Evolutionary conservation across 2,888 invertebrate genomes (phyloP).

Genomic region (Hartigia nigra): DNA sequence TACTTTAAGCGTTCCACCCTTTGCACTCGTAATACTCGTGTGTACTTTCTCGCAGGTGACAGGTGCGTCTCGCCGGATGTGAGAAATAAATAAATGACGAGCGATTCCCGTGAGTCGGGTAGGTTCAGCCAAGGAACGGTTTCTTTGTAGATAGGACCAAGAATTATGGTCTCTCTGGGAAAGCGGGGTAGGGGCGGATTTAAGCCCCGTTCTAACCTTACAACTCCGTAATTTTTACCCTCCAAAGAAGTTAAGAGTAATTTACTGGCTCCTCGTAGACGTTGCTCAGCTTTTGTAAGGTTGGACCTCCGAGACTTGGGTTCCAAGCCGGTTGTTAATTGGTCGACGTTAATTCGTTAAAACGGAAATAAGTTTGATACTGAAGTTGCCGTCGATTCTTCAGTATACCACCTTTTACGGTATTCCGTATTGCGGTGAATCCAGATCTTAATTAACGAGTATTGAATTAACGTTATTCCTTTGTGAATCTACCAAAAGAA

Average conservation of each 20-base stretch:
- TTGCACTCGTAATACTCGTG: not conserved
- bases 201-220: constrained; percentile 53
- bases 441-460: constrained; percentile 9
- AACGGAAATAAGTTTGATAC: not conserved
- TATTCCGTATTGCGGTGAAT: constrained; percentile 3
- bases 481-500: not conserved
- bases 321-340: not conserved
- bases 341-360: not conserved
- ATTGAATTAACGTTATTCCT: not conserved
- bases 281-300: constrained; percentile 38
- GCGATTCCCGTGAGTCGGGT: constrained; percentile 48
- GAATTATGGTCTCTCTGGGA: constrained; percentile 56
- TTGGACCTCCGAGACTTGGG: not conserved
- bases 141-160: constrained; percentile 59
- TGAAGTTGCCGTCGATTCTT: constrained; percentile 14
- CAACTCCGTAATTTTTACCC: constrained; percentile 64
- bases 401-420: not conserved
- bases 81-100: constrained; percentile 59
- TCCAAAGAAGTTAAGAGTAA: constrained; percentile 62
- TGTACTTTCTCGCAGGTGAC: constrained; percentile 13
- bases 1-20: not conserved
- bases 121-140: constrained; percentile 51
- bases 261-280: constrained; percentile 58
- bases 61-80: constrained; percentile 38
- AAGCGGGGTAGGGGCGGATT: constrained; percentile 37